phyloP scores from a whole-genome alignment of 1,140 invertebrate species.

The Cydia pomonella region DNA sequence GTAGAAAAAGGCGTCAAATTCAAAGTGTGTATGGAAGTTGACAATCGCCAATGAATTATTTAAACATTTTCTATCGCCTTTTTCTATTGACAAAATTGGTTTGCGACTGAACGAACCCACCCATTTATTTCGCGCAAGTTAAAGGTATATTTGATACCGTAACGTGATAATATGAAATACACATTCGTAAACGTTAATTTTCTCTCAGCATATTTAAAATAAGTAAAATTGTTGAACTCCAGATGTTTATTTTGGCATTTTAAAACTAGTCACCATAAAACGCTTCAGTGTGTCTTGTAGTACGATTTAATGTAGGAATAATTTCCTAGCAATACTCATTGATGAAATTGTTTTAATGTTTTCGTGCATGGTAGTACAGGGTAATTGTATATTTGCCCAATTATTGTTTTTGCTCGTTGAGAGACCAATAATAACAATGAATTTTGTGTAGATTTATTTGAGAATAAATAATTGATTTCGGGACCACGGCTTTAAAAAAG shows the following conservation, averaged over 20 bases:
- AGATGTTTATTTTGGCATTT: background rate
- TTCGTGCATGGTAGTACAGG: slow-evolving; percentile 55
- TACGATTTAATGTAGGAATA: background rate
- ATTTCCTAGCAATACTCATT: slow-evolving; percentile 55
- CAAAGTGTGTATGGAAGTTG: too few relatives aligned
- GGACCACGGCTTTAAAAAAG: slow-evolving; percentile 35
- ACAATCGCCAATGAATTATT: too few relatives aligned
- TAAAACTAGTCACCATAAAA: background rate
- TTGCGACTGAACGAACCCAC: too few relatives aligned
- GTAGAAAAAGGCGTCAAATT: too few relatives aligned
- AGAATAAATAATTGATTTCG: slow-evolving; percentile 33
- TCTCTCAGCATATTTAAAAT: background rate
- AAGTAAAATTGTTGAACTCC: background rate
- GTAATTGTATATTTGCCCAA: slow-evolving; percentile 40
- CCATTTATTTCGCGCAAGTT: too few relatives aligned
- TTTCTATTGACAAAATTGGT: too few relatives aligned
- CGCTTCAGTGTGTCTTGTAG: background rate
- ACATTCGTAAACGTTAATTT: too few relatives aligned
- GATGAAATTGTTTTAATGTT: slow-evolving; percentile 48
- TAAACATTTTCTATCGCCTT: too few relatives aligned
- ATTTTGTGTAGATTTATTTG: slow-evolving; percentile 34
- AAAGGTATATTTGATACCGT: too few relatives aligned
- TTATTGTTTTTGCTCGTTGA: slow-evolving; percentile 46
- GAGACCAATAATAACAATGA: slow-evolving; percentile 30
- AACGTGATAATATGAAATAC: too few relatives aligned